Conservation (phyloP, 2,888 invertebrate genomes). For the Cantharis rufa region DNA sequence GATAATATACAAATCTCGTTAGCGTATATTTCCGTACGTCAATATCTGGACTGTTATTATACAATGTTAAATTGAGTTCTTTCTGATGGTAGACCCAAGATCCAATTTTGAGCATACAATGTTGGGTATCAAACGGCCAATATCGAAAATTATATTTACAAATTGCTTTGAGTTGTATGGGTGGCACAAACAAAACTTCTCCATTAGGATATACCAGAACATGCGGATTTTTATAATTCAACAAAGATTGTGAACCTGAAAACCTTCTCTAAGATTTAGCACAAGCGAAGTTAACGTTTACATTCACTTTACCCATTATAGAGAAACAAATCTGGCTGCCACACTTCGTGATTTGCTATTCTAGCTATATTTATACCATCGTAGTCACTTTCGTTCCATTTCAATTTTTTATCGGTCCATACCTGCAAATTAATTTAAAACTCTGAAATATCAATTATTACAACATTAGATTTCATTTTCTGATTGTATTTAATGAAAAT, state of each 20-base stretch:
- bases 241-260: slow-evolving; percentile 64
- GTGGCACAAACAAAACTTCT: slow-evolving; percentile 67
- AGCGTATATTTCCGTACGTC: background rate
- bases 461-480: background rate
- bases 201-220: slow-evolving; percentile 60
- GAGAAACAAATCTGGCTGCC: slow-evolving; percentile 76
- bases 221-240: slow-evolving; percentile 63
- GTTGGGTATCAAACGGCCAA: slow-evolving; percentile 79
- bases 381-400: slow-evolving; percentile 71
- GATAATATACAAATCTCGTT: background rate
- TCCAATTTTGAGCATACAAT: slow-evolving; percentile 69
- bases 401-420: slow-evolving; percentile 74
- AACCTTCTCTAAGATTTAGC: slow-evolving; percentile 51
- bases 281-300: background rate
- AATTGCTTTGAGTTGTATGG: slow-evolving; percentile 68
- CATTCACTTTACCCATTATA: slow-evolving; percentile 63
- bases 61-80: slow-evolving; percentile 58
- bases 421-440: slow-evolving; percentile 54
- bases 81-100: slow-evolving; percentile 71
- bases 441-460: background rate
- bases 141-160: slow-evolving; percentile 67
- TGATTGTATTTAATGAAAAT: background rate
- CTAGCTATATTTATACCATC: slow-evolving; percentile 65
- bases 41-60: background rate
- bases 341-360: slow-evolving; percentile 72